phyloP scores from a whole-genome alignment of 1,140 invertebrate species.

The Eriocheir sinensis region DNA sequence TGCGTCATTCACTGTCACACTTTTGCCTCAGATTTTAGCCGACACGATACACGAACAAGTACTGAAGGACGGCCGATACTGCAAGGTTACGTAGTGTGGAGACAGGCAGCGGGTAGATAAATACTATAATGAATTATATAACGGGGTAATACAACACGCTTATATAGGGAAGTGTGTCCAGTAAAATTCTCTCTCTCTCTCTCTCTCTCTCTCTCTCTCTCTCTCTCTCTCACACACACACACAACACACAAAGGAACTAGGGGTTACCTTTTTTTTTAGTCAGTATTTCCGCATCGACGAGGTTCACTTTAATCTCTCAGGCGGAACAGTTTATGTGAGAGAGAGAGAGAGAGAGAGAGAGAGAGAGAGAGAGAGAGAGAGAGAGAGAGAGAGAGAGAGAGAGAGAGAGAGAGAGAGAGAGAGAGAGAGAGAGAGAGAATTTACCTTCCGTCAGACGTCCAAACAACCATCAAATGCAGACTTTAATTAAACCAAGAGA shows the following conservation, averaged over 20 bases:
- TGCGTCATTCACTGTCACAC: neutral
- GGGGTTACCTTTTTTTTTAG: too few species aligned
- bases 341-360: neutral
- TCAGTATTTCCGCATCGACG: too few species aligned
- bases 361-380: conserved; percentile 14
- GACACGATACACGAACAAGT: neutral
- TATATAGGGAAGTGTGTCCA: neutral
- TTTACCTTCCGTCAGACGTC: too few species aligned
- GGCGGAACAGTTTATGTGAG: too few species aligned
- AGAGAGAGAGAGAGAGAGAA: neutral
- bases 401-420: conserved; percentile 16
- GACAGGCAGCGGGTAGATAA: neutral
- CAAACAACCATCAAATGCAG: too few species aligned
- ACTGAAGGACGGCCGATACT: neutral
- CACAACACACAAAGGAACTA: too few species aligned
- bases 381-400: conserved; percentile 14
- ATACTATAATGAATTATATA: neutral
- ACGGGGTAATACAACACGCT: neutral
- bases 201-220: conserved; percentile 10
- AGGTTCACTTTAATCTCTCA: too few species aligned
- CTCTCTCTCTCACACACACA: neutral
- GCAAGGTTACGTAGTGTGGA: too few species aligned
- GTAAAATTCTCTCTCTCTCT: too few species aligned
- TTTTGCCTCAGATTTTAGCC: neutral
- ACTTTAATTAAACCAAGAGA: too few species aligned